These are phyloP conservation scores for Semaprochilodus insignis DNA, from an alignment of 2,797 vertebrate genomes.

Conservation along the genomic window DNA sequence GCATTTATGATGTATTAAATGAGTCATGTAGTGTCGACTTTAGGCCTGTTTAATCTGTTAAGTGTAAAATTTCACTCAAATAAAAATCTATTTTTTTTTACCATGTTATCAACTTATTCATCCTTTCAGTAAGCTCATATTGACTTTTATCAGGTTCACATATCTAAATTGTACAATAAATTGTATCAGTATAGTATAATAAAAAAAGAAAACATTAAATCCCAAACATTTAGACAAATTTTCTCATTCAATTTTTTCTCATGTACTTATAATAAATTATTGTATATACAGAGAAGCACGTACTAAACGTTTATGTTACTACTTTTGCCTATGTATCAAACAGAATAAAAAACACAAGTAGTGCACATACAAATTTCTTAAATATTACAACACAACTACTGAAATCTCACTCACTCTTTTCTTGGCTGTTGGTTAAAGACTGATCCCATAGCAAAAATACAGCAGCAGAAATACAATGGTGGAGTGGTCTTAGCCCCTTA, in stretches of 20 bases:
- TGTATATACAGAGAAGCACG: background rate
- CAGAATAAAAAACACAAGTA: background rate
- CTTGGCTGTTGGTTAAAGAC: background rate
- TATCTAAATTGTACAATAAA: no score
- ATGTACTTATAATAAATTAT: no score
- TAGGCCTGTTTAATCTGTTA: no score
- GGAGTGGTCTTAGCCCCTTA: background rate
- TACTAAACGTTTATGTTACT: background rate
- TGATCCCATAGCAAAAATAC: background rate
- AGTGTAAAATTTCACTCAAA: no score
- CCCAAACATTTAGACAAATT: background rate
- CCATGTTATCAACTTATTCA: no score
- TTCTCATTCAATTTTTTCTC: no score
- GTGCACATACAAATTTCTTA: background rate
- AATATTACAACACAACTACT: slow-evolving; percentile 1
- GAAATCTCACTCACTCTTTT: slow-evolving; percentile 23
- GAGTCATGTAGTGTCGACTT: no score
- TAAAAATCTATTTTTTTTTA: no score
- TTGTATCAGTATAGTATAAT: background rate
- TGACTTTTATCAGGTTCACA: no score
- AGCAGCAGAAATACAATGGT: slow-evolving; percentile 14
- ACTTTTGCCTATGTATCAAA: background rate
- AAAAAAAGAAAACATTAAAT: background rate
- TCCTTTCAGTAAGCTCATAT: no score
- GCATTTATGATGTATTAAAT: no score